Evolutionary conservation across 2,113 vertebrate species (phyloP).

Genomic region (Nycticorax nycticorax): DNA sequence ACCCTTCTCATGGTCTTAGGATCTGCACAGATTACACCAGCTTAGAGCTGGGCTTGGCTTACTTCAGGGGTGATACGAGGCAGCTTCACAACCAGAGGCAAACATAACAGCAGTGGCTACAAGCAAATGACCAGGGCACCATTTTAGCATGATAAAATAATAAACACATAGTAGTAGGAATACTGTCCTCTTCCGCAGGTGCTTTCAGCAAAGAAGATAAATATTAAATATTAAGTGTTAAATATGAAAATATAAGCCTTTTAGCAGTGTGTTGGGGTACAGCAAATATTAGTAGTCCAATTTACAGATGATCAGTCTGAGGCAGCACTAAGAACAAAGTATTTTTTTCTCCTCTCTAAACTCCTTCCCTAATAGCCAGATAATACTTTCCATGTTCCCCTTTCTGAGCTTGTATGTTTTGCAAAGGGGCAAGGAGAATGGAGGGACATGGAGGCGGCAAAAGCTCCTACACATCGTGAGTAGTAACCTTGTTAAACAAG

Average conservation of each 20-base stretch:
- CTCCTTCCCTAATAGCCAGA: neutral
- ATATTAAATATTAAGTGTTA: neutral
- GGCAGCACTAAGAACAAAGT: neutral
- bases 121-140: neutral
- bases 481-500: neutral
- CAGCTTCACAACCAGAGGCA: neutral
- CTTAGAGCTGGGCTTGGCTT: neutral
- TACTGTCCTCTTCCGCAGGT: neutral
- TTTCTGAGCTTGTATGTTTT: neutral
- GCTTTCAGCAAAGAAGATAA: neutral
- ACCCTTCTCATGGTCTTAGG: neutral
- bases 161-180: neutral
- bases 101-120: neutral
- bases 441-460: neutral
- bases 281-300: neutral
- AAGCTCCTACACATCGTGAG: neutral
- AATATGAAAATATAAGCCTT: neutral
- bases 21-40: neutral
- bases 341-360: neutral
- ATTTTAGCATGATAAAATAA: neutral
- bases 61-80: neutral
- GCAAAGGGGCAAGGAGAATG: neutral
- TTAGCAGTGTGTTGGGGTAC: neutral
- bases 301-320: neutral
- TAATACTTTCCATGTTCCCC: neutral